Evolutionary conservation across 2,113 vertebrate species (phyloP), one percentile per base, ranked within the genome.

Genomic region (Hydrochoerus hydrochaeris): DNA sequence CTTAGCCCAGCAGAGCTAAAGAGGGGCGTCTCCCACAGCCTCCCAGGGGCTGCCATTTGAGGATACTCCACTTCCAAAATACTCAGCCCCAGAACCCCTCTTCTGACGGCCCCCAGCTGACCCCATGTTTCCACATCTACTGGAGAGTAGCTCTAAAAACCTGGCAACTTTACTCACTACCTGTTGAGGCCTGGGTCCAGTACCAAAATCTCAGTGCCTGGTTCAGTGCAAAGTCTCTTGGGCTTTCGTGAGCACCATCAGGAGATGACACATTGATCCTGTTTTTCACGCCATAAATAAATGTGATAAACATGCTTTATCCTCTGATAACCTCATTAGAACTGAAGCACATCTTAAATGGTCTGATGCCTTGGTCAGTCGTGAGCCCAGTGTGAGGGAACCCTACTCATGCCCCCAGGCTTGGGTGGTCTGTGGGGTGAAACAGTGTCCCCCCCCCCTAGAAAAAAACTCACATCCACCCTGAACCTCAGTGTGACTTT

Each of bases 331-430:
- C 58, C 57, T 92, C 1, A 0, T 16, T 26, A 38, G 4, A 14
- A 41, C 85, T 83, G 67, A 65, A 82, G 49, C n/a, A 30, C 3
- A 38, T 49, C 41, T 52, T 35, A 77, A 58, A 26, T 10, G 14
- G 22, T 20, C 0, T 19, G 46, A 30, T 35, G 10, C 2, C 8
- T 69, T 26, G 14, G 9, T 7, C 28, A 26, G 32, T 41, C 52
- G 20, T 9, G 0, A 49, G 57, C 1, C 8, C 4, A 3, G 20
- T 1, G 20, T 11, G 7, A 28, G 32, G 0, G 30, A 30, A 52
- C 73, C 49, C 65, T 8, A 3, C 17, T 11, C 38, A 7, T 9
- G 5, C 7, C 2, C 52, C 69, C 28, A 17, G 49, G 38, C 7
- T n/a, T n/a, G 35, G 46, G 57, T 19, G 85, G 7, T 57, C n/a